A percentile compares a stretch with the other conserved stretches of the same genome.
Conservation (phyloP, 2,797 vertebrate species). For the Girardinus metallicus region DNA sequence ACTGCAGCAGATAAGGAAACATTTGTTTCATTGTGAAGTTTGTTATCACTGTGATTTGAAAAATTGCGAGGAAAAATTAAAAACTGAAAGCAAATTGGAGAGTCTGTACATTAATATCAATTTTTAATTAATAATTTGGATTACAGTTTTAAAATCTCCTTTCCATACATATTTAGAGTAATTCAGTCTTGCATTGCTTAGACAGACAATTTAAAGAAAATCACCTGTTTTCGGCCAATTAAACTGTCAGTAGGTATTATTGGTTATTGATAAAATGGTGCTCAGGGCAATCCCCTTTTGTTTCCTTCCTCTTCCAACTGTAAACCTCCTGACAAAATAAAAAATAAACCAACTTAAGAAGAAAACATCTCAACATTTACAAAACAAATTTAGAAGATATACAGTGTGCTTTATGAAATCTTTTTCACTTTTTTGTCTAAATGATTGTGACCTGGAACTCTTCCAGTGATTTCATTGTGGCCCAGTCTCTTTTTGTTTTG, state of each 20-base stretch:
- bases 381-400: background rate
- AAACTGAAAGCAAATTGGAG: background rate
- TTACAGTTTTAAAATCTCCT: background rate
- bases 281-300: background rate
- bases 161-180: background rate
- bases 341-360: background rate
- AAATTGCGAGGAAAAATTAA: background rate
- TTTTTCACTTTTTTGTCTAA: background rate
- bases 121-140: background rate
- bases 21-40: constrained; percentile 41
- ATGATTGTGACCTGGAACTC: background rate
- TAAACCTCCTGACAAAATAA: background rate
- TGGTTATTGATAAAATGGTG: background rate
- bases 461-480: no score
- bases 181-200: background rate
- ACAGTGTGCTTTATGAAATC: background rate
- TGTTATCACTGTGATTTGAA: constrained; percentile 27
- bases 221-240: background rate
- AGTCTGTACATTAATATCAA: background rate
- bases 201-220: background rate
- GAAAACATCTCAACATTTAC: background rate
- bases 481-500: no score
- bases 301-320: background rate
- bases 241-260: background rate
- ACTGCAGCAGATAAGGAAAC: constrained; percentile 31